Conservation (phyloP, 2,113 vertebrate genomes). For the Rattus rattus region DNA sequence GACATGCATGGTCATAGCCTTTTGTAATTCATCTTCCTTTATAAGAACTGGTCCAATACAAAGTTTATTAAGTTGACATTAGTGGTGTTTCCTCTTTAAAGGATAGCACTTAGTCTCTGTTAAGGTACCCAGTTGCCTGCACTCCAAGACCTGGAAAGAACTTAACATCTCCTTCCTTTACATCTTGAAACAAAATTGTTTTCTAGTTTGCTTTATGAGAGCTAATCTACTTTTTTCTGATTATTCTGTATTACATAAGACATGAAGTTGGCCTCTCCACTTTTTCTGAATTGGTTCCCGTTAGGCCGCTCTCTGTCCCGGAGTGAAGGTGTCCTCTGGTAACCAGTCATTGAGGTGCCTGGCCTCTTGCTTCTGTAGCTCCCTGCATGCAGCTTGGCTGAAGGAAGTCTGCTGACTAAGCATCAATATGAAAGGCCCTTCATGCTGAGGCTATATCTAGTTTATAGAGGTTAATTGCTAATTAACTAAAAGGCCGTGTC, state of each 20-base stretch:
- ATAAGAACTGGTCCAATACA: neutral
- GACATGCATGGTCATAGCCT: neutral
- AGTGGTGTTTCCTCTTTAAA: conserved; percentile 15
- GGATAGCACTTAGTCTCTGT: neutral
- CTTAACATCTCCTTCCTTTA: neutral
- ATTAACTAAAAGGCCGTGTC: conserved; percentile 32
- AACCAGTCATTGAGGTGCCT: neutral
- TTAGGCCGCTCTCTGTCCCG: neutral
- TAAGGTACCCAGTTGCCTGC: neutral
- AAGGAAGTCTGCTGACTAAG: neutral
- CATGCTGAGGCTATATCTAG: neutral
- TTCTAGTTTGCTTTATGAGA: conserved; percentile 20
- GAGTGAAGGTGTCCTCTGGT: neutral
- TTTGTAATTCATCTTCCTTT: neutral
- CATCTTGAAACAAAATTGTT: conserved; percentile 35
- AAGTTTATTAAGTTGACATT: neutral
- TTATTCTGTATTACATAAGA: neutral
- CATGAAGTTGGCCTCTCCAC: neutral
- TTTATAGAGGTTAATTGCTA: neutral
- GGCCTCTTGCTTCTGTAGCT: neutral
- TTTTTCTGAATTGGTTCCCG: conserved; percentile 42
- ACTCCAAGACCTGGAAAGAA: neutral
- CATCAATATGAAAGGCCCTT: neutral
- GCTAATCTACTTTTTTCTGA: neutral
- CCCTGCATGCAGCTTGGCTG: neutral